Base-by-base conservation (phyloP, 2,888 invertebrate species). In the Sinelater perroti region DNA sequence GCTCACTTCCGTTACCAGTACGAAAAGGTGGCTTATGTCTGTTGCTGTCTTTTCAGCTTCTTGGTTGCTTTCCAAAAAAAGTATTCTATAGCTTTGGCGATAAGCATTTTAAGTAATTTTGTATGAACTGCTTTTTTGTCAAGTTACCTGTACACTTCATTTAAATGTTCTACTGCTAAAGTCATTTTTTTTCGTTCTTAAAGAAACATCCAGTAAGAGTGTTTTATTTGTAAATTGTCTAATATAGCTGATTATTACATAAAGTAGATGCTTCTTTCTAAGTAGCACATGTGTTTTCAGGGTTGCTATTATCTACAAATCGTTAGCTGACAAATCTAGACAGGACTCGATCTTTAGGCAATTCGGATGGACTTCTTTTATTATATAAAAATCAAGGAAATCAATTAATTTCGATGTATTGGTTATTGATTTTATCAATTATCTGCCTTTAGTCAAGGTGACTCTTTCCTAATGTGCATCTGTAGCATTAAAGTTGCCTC, bases 301-400 rank as follows among this genome's bases (percentile, higher is more conserved):
- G 20, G 45, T 45, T 10, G 30, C 20, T 45, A 45, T 20, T 5
- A 28, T 13, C 11, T 14, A 8, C 16, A 10, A 46, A 16, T 46
- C 11, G 11, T 46, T 18, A 13, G 17, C 10, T 26, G 31, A 26
- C 14, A 31, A 20, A 13, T 46, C 17, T 10, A 31, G 33, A 20
- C 30, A 31, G 14, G 46, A 46, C 26, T 46, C 11, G 16, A 18
- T 28, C 17, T 44, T 11, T 7, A 17, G 18, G n/a, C 16, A 14
- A 17, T 11, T 5, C n/a, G 7, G 17, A 8, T 17, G 30, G 11
- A 30, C 10, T 2, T 33, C 16, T 45, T 45, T 45, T 13, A 26
- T 30, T 21, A 45, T 24, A n/a, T 11, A 3, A 16, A 44, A 44
- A 30, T 28, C 45, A 30, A 45, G 17, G 14, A 45, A 26, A 7